These are phyloP conservation scores for Dasypogon diadema DNA, from an alignment of 2,888 invertebrate species.

Conservation along the genomic window DNA sequence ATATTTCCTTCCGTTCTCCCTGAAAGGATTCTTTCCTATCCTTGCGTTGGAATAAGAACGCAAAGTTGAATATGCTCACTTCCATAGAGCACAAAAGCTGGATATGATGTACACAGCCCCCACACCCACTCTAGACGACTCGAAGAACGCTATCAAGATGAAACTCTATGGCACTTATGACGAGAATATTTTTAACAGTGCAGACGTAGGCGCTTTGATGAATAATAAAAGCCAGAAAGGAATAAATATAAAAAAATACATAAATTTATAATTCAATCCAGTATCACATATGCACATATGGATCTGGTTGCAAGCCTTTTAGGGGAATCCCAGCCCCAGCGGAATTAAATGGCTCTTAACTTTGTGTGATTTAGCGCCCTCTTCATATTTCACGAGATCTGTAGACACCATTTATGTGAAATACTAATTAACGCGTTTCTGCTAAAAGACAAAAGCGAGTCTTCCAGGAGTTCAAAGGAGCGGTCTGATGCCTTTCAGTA, in stretches of 20 bases:
- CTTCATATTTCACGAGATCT: slow-evolving; percentile 42
- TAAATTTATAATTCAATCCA: slow-evolving; percentile 22
- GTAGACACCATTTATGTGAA: slow-evolving; percentile 43
- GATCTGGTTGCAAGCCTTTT: slow-evolving; percentile 5
- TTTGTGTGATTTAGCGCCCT: slow-evolving; percentile 39
- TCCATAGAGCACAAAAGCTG: not conserved
- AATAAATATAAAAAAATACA: slow-evolving; percentile 11
- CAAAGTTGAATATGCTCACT: slow-evolving; percentile 24
- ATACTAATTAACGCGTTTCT: slow-evolving; percentile 49
- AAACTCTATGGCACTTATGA: slow-evolving; percentile 5
- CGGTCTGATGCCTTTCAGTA: slow-evolving; percentile 21
- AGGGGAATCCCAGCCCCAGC: not conserved
- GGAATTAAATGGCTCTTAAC: slow-evolving; percentile 38
- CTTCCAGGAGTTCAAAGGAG: slow-evolving; percentile 21
- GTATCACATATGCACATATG: not conserved
- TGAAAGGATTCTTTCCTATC: not conserved
- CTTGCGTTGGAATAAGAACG: not conserved
- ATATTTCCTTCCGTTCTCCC: slow-evolving; percentile 32
- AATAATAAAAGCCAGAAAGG: slow-evolving; percentile 2
- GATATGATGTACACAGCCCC: not conserved
- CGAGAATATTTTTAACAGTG: slow-evolving; percentile 21
- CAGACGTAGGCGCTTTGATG: slow-evolving; percentile 12
- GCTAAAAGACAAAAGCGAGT: slow-evolving; percentile 37
- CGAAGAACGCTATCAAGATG: slow-evolving; percentile 32
- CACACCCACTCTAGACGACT: not conserved